phyloP scores from a whole-genome alignment of 1,140 invertebrate species.

The Drosophila nasuta region DNA sequence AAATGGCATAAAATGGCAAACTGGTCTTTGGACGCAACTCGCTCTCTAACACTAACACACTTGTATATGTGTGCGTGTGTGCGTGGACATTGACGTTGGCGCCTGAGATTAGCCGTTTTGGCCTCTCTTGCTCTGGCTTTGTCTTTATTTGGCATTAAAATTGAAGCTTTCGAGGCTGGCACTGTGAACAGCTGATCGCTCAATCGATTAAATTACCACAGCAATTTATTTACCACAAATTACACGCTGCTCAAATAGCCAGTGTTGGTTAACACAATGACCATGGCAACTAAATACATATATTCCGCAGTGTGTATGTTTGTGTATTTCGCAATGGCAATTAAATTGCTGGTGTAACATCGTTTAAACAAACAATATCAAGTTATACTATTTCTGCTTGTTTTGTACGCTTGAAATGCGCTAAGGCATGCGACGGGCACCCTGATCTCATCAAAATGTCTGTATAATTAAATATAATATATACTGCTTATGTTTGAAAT shows the following conservation, averaged over 20 bases:
- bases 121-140: slow-evolving; percentile 31
- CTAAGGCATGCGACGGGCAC: slow-evolving; percentile 23
- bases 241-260: slow-evolving; percentile 29
- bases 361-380: slow-evolving; percentile 26
- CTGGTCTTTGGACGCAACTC: slow-evolving; percentile 29
- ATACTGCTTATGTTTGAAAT: slow-evolving; percentile 17
- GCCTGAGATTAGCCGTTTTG: slow-evolving; percentile 41
- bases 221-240: slow-evolving; percentile 48
- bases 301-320: background rate
- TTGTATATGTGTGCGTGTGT: slow-evolving; percentile 1
- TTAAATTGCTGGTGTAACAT: slow-evolving; percentile 14
- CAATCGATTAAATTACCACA: slow-evolving; percentile 44
- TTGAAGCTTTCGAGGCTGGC: slow-evolving; percentile 38
- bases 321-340: slow-evolving; percentile 11
- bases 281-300: slow-evolving; percentile 17
- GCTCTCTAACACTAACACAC: slow-evolving; percentile 10
- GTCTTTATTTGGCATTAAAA: slow-evolving; percentile 55
- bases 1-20: slow-evolving; percentile 51
- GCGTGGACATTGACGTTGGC: slow-evolving; percentile 13
- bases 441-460: slow-evolving; percentile 14
- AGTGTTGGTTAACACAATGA: background rate
- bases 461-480: slow-evolving; percentile 30
- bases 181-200: slow-evolving; percentile 46
- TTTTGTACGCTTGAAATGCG: slow-evolving; percentile 28
- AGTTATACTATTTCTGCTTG: slow-evolving; percentile 1